Conservation (phyloP, 2,888 invertebrate genomes). For the Amiota mariae region DNA sequence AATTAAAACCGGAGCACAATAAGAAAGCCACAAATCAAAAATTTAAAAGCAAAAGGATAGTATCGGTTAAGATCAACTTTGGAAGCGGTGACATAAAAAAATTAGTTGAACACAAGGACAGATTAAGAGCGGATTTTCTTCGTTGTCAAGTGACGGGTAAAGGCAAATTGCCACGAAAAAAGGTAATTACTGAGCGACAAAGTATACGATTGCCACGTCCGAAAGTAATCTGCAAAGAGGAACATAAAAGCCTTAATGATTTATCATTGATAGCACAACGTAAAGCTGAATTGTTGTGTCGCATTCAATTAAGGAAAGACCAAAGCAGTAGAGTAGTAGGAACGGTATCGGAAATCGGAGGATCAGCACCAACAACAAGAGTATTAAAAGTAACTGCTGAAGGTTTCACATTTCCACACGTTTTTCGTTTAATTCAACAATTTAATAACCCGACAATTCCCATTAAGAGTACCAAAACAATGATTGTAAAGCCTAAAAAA, state of each 20-base stretch:
- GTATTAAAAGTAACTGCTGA: background rate
- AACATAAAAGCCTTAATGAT: background rate
- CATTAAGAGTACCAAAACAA: conserved; percentile 24
- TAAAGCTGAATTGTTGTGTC: conserved; percentile 10
- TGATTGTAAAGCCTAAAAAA: conserved; percentile 48
- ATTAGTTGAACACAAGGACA: conserved; percentile 8
- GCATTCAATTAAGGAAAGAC: conserved; percentile 3
- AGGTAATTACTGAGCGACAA: background rate
- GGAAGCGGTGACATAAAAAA: background rate
- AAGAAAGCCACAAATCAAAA: too few relatives aligned
- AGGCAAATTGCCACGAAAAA: too few relatives aligned
- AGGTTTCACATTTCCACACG: conserved; percentile 39
- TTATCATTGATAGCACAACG: conserved; percentile 12
- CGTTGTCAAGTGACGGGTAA: background rate
- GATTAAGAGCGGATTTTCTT: conserved; percentile 11
- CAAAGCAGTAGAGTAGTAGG: conserved; percentile 27
- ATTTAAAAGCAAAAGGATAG: too few relatives aligned
- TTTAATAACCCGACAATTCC: conserved; percentile 55
- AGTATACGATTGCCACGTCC: conserved; percentile 24
- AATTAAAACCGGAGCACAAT: too few relatives aligned
- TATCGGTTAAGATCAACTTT: too few relatives aligned
- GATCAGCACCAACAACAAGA: conserved; percentile 12
- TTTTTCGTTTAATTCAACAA: conserved; percentile 57
- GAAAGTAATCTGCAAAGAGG: conserved; percentile 22
- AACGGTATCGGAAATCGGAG: conserved; percentile 22